Conservation (phyloP, 1,140 invertebrate genomes). For the Octopus bimaculoides region DNA sequence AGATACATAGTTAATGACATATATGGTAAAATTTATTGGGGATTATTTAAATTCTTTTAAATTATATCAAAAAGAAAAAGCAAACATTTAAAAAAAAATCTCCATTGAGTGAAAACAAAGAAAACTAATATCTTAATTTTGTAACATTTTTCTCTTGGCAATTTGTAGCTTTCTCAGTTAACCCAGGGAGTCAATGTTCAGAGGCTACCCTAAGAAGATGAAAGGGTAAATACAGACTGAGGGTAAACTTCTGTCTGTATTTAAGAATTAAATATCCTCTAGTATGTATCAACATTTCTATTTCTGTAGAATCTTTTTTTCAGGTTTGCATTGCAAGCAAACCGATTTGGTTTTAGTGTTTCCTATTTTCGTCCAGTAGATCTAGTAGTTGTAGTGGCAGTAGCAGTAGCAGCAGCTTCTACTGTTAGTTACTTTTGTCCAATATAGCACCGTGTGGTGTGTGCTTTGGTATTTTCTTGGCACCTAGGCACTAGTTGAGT, state of each 20-base stretch:
- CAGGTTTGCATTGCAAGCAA: slow-evolving; percentile 6
- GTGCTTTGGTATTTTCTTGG: slow-evolving; percentile 7
- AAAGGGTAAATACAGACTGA: slow-evolving; percentile 3
- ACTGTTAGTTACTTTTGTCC: slow-evolving; percentile 5
- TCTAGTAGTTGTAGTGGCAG: neutral
- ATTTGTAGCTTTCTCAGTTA: slow-evolving; percentile 6
- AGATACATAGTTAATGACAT: too few relatives aligned
- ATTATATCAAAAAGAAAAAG: too few relatives aligned
- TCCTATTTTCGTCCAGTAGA: slow-evolving; percentile 1
- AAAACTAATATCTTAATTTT: neutral
- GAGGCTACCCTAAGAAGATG: slow-evolving; percentile 7
- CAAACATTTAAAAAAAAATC: neutral
- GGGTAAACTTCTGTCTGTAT: slow-evolving; percentile 5
- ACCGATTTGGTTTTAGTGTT: slow-evolving; percentile 6
- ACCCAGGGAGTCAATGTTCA: slow-evolving; percentile 2
- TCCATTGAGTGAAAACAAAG: neutral
- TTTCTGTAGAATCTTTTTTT: slow-evolving; percentile 1
- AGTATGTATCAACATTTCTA: slow-evolving; percentile 7
- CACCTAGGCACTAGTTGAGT: slow-evolving; percentile 8
- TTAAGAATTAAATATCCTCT: slow-evolving; percentile 4
- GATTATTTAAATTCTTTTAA: too few relatives aligned
- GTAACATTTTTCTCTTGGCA: slow-evolving; percentile 8
- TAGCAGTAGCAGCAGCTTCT: slow-evolving; percentile 5
- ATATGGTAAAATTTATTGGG: too few relatives aligned
- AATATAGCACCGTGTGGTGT: slow-evolving; percentile 5